Conservation (phyloP, 2,797 vertebrate genomes). For the Enteromius mattozi region DNA sequence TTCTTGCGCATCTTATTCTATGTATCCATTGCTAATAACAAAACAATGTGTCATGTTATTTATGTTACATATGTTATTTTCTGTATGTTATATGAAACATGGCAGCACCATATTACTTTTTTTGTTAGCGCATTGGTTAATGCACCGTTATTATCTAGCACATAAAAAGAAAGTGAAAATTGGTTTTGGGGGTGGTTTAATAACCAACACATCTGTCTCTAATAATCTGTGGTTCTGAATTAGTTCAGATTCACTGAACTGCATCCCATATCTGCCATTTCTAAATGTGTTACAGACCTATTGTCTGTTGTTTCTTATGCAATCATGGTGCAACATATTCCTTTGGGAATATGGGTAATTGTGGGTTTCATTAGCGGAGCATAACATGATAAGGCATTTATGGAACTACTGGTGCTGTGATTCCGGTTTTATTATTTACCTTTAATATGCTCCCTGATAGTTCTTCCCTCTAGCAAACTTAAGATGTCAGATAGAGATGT, state of each 20-base stretch:
- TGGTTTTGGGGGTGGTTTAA: conserved; percentile 14
- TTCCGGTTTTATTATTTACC: conserved; percentile 73
- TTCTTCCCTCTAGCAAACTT: conserved; percentile 29
- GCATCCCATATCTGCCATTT: conserved; percentile 28
- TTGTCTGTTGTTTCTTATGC: conserved; percentile 70
- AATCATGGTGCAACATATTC: conserved; percentile 71
- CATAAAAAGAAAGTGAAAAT: conserved; percentile 7
- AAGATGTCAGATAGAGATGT: conserved; percentile 11
- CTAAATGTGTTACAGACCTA: conserved; percentile 59
- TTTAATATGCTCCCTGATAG: conserved; percentile 39
- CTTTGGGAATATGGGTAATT: conserved; percentile 76
- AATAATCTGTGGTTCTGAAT: conserved; percentile 33
- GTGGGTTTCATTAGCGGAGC: conserved; percentile 75
- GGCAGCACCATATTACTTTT: neutral
- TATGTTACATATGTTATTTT: neutral
- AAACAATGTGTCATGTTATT: neutral
- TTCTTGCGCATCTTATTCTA: neutral
- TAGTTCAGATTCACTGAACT: conserved; percentile 44
- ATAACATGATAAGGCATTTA: conserved; percentile 68
- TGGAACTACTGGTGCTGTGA: conserved; percentile 55
- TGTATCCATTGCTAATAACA: neutral
- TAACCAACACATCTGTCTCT: conserved; percentile 36
- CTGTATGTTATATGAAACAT: neutral
- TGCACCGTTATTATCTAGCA: neutral
- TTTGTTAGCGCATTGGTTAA: neutral